phyloP scores from a whole-genome alignment of 1,140 invertebrate species.

The Solenopsis invicta region DNA sequence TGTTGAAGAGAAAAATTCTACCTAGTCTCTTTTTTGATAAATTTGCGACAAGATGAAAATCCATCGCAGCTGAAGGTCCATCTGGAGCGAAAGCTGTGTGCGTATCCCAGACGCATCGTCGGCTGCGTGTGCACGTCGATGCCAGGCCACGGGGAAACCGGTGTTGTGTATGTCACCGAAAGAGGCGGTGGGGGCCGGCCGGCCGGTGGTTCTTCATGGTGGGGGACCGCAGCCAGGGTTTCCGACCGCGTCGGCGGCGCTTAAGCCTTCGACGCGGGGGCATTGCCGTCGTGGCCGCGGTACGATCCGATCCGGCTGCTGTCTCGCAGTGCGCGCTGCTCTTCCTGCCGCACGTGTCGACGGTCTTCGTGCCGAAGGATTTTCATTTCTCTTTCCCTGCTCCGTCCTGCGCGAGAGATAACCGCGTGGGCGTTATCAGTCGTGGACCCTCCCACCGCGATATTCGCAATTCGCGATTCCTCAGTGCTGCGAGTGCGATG shows the following conservation, averaged over 20 bases:
- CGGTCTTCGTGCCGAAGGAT: slow-evolving; percentile 26
- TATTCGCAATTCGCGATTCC: background rate
- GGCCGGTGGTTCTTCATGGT: slow-evolving; percentile 60
- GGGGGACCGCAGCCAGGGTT: slow-evolving; percentile 70
- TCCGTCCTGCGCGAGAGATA: slow-evolving; percentile 1
- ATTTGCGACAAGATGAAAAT: background rate
- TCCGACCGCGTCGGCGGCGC: slow-evolving; percentile 79
- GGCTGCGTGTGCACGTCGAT: slow-evolving; percentile 17
- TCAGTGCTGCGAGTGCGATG: slow-evolving; percentile 10
- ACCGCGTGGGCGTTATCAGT: slow-evolving; percentile 11
- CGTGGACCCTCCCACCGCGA: background rate
- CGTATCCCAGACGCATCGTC: slow-evolving; percentile 31
- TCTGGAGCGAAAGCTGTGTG: slow-evolving; percentile 31
- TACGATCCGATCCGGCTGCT: slow-evolving; percentile 78
- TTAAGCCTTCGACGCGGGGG: slow-evolving; percentile 80
- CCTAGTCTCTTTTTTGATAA: background rate
- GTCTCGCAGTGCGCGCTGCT: slow-evolving; percentile 50
- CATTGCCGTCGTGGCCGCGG: slow-evolving; percentile 84
- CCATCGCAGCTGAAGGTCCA: background rate
- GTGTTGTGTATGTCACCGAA: slow-evolving; percentile 74
- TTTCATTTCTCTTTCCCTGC: background rate
- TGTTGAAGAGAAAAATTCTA: background rate
- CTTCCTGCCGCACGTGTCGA: slow-evolving; percentile 41
- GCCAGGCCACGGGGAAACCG: slow-evolving; percentile 57
- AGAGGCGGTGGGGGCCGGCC: slow-evolving; percentile 73